Conservation (phyloP, 2,888 invertebrate species). For the Ormyrus thymus region DNA sequence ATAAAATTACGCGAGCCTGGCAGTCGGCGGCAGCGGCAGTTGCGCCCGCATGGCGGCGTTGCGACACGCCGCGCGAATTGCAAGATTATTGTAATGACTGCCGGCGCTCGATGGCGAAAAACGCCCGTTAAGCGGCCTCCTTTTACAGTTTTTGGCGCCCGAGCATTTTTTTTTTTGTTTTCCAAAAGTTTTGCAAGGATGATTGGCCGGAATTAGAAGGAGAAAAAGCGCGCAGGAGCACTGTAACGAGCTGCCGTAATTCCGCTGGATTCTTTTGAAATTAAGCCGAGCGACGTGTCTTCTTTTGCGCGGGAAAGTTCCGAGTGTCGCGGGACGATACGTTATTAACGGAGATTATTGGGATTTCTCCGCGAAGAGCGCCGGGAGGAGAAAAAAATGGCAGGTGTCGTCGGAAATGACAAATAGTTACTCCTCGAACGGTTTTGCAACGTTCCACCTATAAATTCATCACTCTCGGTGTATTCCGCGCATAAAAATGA, state of each 20-base stretch:
- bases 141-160: constrained; percentile 1
- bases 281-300: constrained; percentile 41
- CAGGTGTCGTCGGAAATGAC: constrained; percentile 21
- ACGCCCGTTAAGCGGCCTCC: background rate
- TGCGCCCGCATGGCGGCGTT: constrained; percentile 16
- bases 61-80: constrained; percentile 44
- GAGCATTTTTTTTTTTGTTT: background rate
- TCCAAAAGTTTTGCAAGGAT: constrained; percentile 29
- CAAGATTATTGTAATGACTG: constrained; percentile 51
- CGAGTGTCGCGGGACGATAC: constrained; percentile 4
- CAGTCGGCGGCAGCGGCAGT: background rate
- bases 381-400: constrained; percentile 22
- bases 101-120: constrained; percentile 41
- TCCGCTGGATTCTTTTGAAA: constrained; percentile 30
- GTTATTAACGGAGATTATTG: constrained; percentile 41
- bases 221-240: constrained; percentile 6
- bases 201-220: constrained; percentile 33
- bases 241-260: constrained; percentile 3
- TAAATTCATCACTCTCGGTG: constrained; percentile 36
- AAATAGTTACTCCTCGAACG: constrained; percentile 29
- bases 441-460: constrained; percentile 27
- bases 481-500: constrained; percentile 8
- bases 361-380: background rate
- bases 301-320: constrained; percentile 27
- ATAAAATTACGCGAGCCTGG: constrained; percentile 13